Conservation (phyloP, 2,113 vertebrate genomes). For the Callipepla californica region DNA sequence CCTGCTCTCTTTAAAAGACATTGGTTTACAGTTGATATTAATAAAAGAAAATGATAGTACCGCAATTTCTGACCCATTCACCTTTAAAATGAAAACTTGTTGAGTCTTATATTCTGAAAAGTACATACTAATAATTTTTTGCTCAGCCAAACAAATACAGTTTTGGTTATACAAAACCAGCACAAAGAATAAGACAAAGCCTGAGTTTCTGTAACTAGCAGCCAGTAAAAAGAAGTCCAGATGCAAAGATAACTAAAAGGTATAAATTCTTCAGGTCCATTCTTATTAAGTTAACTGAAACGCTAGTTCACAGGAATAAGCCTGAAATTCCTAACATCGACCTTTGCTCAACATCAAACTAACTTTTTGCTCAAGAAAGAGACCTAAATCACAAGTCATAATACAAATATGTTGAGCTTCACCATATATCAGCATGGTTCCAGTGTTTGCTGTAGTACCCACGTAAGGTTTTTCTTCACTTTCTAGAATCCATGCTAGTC, state of each 20-base stretch:
- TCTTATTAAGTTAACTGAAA: background rate
- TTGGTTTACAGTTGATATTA: background rate
- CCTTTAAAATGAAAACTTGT: background rate
- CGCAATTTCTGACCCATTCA: background rate
- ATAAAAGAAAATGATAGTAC: background rate
- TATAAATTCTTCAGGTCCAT: background rate
- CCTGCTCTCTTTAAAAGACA: background rate
- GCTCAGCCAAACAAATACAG: background rate
- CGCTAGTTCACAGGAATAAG: background rate
- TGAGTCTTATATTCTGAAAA: background rate
- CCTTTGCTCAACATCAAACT: background rate
- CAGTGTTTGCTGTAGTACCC: background rate
- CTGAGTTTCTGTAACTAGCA: background rate
- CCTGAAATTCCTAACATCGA: background rate
- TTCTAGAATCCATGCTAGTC: background rate
- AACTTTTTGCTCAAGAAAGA: background rate
- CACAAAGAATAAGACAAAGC: background rate
- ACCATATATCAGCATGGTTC: background rate
- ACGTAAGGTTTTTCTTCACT: background rate
- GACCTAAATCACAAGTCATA: background rate
- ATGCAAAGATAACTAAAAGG: background rate
- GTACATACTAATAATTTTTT: background rate
- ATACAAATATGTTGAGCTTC: background rate
- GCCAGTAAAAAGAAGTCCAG: background rate
- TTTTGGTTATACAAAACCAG: background rate